Evolutionary conservation across 1,140 invertebrate genomes (phyloP), one percentile per base, ranked within the genome.

Genomic region (Drosophila malerkotliana): DNA sequence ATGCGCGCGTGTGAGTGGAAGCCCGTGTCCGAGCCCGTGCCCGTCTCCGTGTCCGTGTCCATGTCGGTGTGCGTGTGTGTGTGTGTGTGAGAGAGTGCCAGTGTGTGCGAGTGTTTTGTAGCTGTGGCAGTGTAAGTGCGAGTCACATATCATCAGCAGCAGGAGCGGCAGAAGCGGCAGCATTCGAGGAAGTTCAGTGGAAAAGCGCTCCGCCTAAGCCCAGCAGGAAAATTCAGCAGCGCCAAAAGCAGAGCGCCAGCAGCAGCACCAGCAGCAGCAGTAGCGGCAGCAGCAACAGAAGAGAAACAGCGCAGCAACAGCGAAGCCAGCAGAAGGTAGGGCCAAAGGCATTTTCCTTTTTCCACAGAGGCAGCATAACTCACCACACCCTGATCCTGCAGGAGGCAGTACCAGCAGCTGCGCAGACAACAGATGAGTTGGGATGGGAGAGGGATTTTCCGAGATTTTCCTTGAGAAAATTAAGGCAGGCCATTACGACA

Each of bases 321-420:
- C 62, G 79, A 83, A 62, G 78, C 73, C 55, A 72, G 56, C 83
- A 82, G 73, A 80, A 85, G 81, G 81, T 84, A 84, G 73, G 81
- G 81, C 83, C 45, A 72, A 47, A 77, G 52, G 55, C 53, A 66
- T 76, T 85, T 67, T 72, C n/a, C 52, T 57, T 88, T 88, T 82
- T 71, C 56, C 73, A 87, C 78, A 82, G 77, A 49, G 52, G 44
- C 63, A 82, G 79, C 81, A 74, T 80, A 77, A 91, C 80, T 91
- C 90, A 91, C 85, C 90, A 91, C 90, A 91, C 89, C 89, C 90
- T 91, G 79, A 91, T 87, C 79, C 82, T 91, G 83, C 82, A 83
- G 79, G 66, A 62, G 28, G 62, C 54, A 71, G 56, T 28, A 28
- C 58, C 77, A 72, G 83, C 78, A 79, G 59, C 83, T 87, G 83